Evolutionary conservation across 2,888 invertebrate genomes (phyloP), one percentile per base, ranked within the genome.

Genomic region (Coremacera marginata): DNA sequence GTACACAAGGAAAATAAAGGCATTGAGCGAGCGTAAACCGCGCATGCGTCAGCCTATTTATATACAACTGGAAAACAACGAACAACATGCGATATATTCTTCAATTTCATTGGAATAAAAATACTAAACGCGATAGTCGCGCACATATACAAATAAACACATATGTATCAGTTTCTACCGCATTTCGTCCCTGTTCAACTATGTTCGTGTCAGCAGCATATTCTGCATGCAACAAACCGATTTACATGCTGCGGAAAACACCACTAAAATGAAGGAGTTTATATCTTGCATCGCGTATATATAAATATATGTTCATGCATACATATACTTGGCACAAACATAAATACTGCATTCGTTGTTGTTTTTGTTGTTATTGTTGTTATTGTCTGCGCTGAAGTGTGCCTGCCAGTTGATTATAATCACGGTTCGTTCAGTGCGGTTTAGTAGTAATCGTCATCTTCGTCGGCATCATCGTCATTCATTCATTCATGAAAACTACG

Each of bases 401-500:
- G 70, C 68, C 68, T 57, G 55, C 27, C 52, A 70, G 49, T 55
- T 44, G 76, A 22, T 49, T 31, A 65, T 62, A 71, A 62, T 62
- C 70, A 70, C 70, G 65, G 37, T 57, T 19, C 52, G 22, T 52
- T 14, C 65, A 52, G 67, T 70, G 60, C 52, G n/a, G 70, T 51
- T 55, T 11, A 51, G 52, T 65, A 81, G 85, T 81, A 81, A 83
- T 82, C 82, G 83, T 81, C 81, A 73, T 75, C 78, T 79, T 79
- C 71, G 77, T 75, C 70, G 78, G 49, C 52, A 52, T 19, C 74
- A 63, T 73, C 71, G 62, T 65, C 68, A 55, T 77, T 72, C 78
- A 78, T 75, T 72, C 79, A 76, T 77, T 70, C 77, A 79, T 72
- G 37, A 70, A 76, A 19, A 44, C 60, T 49, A 44, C n/a, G 60